These are phyloP conservation scores for Platanista minor DNA, from an alignment of 2,113 vertebrate genomes.

Conservation along the genomic window DNA sequence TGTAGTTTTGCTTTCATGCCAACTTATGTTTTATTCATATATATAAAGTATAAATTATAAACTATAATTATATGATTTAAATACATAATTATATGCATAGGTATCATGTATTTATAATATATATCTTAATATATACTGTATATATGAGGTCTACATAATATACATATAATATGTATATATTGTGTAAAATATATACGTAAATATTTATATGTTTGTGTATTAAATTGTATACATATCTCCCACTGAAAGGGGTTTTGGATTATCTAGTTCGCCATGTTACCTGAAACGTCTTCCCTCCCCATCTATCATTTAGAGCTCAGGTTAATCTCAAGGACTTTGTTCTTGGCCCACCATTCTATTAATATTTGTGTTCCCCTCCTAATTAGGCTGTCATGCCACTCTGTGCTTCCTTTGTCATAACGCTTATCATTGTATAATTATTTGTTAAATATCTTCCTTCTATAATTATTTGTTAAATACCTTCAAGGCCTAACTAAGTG, in stretches of 20 bases:
- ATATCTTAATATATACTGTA: neutral
- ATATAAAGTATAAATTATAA: neutral
- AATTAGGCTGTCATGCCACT: accelerated
- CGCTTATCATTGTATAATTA: neutral
- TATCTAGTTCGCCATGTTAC: neutral
- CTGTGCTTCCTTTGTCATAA: neutral
- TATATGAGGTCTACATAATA: neutral
- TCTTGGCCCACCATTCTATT: neutral
- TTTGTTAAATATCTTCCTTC: neutral
- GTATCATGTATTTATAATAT: neutral
- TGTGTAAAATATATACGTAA: neutral
- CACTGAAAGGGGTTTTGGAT: neutral
- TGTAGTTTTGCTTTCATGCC: neutral
- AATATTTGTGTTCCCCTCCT: neutral
- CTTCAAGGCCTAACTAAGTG: neutral
- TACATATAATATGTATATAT: neutral
- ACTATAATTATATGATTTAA: neutral
- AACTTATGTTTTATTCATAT: neutral
- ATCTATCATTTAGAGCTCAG: neutral
- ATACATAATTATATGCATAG: neutral
- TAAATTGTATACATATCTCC: neutral
- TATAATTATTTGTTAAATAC: neutral
- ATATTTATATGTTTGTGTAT: neutral
- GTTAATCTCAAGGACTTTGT: neutral
- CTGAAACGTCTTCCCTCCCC: neutral